A percentile compares a stretch with the other conserved stretches of the same genome.
phyloP scores from a whole-genome alignment of 2,888 invertebrate genomes.

The Lasioglossum calceatum region DNA sequence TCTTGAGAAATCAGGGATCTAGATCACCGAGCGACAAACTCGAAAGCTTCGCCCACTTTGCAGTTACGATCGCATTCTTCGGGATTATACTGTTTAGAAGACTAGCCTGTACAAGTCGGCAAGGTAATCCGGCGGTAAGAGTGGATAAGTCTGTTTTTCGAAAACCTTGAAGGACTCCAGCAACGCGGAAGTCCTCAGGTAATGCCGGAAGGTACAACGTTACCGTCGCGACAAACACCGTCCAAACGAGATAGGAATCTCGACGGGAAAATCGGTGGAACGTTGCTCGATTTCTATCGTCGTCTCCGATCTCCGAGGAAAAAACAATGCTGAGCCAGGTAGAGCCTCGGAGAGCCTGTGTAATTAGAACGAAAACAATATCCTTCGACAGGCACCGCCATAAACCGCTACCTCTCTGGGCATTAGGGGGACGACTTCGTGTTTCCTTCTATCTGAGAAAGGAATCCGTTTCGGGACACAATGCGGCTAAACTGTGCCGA shows the following conservation, averaged over 20 bases:
- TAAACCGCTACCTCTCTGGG: background rate
- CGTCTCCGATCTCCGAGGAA: slow-evolving; percentile 5
- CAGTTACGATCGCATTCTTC: background rate
- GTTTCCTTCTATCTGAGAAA: background rate
- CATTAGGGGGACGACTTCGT: background rate
- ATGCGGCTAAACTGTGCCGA: background rate
- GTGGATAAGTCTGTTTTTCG: slow-evolving; percentile 6
- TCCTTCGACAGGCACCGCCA: slow-evolving; percentile 1
- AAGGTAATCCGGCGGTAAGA: background rate
- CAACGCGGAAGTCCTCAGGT: slow-evolving; percentile 6
- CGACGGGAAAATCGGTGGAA: slow-evolving; percentile 13
- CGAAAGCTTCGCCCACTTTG: background rate
- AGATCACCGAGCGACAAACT: background rate
- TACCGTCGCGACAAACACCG: background rate
- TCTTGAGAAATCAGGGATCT: background rate
- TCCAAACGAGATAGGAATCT: slow-evolving; percentile 13
- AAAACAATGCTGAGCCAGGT: slow-evolving; percentile 12
- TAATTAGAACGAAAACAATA: slow-evolving; percentile 24
- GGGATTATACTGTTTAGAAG: slow-evolving; percentile 7
- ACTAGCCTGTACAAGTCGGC: background rate
- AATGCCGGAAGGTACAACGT: background rate
- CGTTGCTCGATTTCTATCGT: slow-evolving; percentile 20
- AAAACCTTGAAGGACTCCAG: background rate
- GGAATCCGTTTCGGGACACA: background rate
- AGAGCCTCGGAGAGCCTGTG: background rate